These are phyloP conservation scores for Melinaea marsaeus DNA, from an alignment of 2,888 invertebrate genomes.

Conservation along the genomic window DNA sequence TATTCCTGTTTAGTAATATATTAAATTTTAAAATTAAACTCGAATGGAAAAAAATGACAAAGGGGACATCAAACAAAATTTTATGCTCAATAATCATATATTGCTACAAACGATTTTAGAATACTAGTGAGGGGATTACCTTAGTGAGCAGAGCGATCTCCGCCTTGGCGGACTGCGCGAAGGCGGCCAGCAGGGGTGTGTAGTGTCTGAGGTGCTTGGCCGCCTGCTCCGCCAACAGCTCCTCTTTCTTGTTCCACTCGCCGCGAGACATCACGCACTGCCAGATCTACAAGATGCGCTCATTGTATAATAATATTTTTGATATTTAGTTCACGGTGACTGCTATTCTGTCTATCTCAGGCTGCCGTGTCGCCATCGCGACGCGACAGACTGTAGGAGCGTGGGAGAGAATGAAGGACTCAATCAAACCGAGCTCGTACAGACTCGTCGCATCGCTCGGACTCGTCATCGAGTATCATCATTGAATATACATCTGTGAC, in stretches of 20 bases:
- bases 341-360: conserved; percentile 43
- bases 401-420: conserved; percentile 54
- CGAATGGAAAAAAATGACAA: no score
- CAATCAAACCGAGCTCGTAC: conserved; percentile 40
- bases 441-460: conserved; percentile 48
- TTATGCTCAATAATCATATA: no score
- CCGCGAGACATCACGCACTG: conserved; percentile 95
- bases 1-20: no score
- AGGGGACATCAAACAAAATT: no score
- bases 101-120: no score
- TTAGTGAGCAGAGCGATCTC: conserved; percentile 93
- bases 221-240: conserved; percentile 96
- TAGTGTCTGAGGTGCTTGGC: conserved; percentile 92
- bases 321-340: no score
- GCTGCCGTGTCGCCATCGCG: conserved; percentile 65
- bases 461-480: conserved; percentile 78
- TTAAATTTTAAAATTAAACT: no score
- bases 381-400: conserved; percentile 36
- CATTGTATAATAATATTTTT: background rate
- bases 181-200: conserved; percentile 90
- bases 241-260: conserved; percentile 99
- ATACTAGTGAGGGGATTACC: conserved; percentile 39
- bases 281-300: conserved; percentile 84
- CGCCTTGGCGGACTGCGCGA: conserved; percentile 90
- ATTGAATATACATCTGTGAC: conserved; percentile 37